Base-by-base conservation (phyloP, 2,797 vertebrate species). In the Centroberyx gerrardi region DNA sequence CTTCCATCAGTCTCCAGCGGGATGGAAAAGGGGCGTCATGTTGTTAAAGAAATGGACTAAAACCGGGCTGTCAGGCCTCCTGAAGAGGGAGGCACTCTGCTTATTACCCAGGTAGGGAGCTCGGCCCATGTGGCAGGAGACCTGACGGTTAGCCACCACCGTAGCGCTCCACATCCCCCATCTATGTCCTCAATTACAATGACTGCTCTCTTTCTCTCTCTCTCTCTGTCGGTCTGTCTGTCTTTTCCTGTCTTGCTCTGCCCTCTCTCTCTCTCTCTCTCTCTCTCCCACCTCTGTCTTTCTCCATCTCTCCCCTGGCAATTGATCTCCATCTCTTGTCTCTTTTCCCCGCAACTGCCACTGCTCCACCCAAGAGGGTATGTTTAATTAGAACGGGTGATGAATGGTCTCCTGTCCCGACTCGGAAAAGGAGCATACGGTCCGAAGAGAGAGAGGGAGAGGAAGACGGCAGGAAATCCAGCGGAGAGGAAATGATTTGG, bases 311-410 rank as follows among this genome's bases (percentile, higher is more conserved):
- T 82, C 62, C 62, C 67, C 36, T 81, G 63, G 80, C 74, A 86
- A 87, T 87, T 88, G 84, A 91, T 93, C 85, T 90, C 83, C 74
- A 61, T 76, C 78, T 83, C 86, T 72, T 85, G 80, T 87, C 84
- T 90, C 59, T 54, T 79, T 83, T 79, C 67, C 83, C 69, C 70
- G 46, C 61, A 68, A 81, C 90, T 92, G 84, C 84, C 80, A 71
- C 75, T 67, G 81, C 73, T 81, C 68, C 55, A 62, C 79, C 60
- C 76, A 74, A 54, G 66, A 85, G 83, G 84, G 73, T 81, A 80
- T 88, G 89, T 89, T 93, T 90, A 93, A 94, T 93, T 93, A 92
- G 85, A 87, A 72, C 15, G 62, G 59, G 75, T 91, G 85, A 92
- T 89, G 84, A 90, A 92, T 90, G 87, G 85, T 75, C 74, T 85